These are phyloP conservation scores for Meliscaeva auricollis DNA, from an alignment of 2,888 invertebrate genomes.

Conservation along the genomic window DNA sequence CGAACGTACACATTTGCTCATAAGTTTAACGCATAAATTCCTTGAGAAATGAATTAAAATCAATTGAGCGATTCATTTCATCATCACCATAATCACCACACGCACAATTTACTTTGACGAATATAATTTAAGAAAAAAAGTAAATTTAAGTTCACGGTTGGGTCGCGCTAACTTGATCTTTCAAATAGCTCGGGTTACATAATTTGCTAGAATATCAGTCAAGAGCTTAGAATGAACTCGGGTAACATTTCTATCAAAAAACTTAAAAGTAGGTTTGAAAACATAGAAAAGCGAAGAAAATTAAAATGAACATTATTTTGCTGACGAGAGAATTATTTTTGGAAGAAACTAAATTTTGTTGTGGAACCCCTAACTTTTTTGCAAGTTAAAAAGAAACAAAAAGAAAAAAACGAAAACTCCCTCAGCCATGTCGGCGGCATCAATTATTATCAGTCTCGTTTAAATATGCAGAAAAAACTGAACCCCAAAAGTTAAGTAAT, in stretches of 20 bases:
- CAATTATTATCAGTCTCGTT: neutral
- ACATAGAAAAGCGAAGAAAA: no score
- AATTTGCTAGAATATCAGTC: no score
- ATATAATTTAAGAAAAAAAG: constrained; percentile 5
- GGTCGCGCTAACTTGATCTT: neutral
- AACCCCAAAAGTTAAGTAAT: constrained; percentile 66
- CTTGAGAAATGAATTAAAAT: constrained; percentile 61
- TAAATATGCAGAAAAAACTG: neutral
- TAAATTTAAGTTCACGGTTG: neutral
- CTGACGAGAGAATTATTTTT: no score
- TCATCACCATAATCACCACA: constrained; percentile 58
- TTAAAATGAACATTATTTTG: no score
- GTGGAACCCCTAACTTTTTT: no score
- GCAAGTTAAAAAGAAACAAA: no score
- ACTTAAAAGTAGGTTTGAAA: no score
- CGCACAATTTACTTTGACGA: constrained; percentile 68
- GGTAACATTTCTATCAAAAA: no score
- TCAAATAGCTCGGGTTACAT: no score
- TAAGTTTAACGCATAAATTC: constrained; percentile 21
- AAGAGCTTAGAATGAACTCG: no score
- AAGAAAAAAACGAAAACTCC: constrained; percentile 45
- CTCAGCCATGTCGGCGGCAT: constrained; percentile 56
- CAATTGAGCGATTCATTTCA: constrained; percentile 66
- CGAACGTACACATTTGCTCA: neutral
- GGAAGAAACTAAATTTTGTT: no score